Base-by-base conservation (phyloP, 1,140 invertebrate genomes). In the Ostrea denselamellosa region DNA sequence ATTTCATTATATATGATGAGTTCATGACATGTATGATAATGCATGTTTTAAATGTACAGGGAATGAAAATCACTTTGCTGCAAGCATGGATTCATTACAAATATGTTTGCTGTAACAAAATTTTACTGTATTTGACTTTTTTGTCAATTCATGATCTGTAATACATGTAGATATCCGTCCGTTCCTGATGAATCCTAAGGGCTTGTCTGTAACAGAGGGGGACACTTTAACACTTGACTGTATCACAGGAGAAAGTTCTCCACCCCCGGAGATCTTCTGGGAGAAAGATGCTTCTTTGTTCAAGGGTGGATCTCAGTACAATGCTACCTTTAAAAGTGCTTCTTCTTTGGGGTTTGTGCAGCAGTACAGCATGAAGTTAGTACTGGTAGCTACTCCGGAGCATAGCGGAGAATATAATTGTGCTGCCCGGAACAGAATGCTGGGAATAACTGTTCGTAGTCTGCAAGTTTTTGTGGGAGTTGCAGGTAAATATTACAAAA, bases 231-330 rank as follows among this genome's bases (percentile, higher is more conserved):
- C 77, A 71, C 25, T 89, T 34, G 89, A 89, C 25, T 89, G 89
- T 86, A 68, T 89, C 0, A 87, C 89, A 44, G 89, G 89, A 12
- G 86, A 89, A 22, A 89, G 89, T 86, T 81, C 89, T 28, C 89
- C 89, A 54, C 86, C 89, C 12, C 84, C 89, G 52, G 28, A 68
- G 28, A 65, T 89, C 12, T 62, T 14, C n/a, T 89, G 89, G 89
- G 84, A 89, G 52, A 89, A 86, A 71, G 71, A 87, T 83, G 84
- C 62, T 34, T 28, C 56, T 9, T 22, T 14, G 8, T 87, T 87
- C 28, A 83, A 2, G 10, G 52, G 68, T 56, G 89, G 89, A 12
- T 65, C 71, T 34, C 89, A 89, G 77, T 87, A 71, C 65, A 89
- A 85, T 12, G 65, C 89, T 22, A 87, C 77, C 7, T 89, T 83